Percentiles rank a stretch among this genome's conserved stretches.
These are phyloP conservation scores for Cyrtodaria siliqua DNA, from an alignment of 2,888 invertebrate species.

Conservation along the genomic window DNA sequence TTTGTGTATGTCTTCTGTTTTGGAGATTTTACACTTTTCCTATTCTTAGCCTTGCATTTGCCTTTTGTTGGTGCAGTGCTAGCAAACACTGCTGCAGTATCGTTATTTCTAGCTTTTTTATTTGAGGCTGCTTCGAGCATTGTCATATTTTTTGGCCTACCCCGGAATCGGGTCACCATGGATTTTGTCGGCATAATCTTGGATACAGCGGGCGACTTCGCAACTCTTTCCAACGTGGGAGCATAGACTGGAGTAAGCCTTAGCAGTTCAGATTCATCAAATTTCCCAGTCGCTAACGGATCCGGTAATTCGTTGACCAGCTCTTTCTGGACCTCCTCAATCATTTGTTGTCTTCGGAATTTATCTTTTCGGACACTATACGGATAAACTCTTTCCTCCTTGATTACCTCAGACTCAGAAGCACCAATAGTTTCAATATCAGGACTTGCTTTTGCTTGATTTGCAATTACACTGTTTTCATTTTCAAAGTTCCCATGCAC, in stretches of 20 bases:
- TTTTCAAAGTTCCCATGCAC: neutral
- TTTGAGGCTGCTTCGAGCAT: slow-evolving; percentile 46
- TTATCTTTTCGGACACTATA: neutral
- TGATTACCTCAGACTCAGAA: neutral
- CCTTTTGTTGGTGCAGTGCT: neutral
- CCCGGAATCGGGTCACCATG: slow-evolving; percentile 37
- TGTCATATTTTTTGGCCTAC: slow-evolving; percentile 35
- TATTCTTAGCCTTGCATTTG: slow-evolving; percentile 2
- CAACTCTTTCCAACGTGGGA: neutral
- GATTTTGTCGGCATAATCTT: slow-evolving; percentile 9
- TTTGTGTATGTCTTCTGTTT: neutral
- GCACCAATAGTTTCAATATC: neutral
- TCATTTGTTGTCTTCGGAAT: neutral
- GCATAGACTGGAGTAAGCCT: slow-evolving; percentile 1
- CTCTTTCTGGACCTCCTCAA: neutral
- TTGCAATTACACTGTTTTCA: neutral
- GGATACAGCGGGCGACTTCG: neutral
- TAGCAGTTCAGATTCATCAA: slow-evolving; percentile 56
- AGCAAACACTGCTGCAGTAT: neutral
- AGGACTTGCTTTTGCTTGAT: neutral
- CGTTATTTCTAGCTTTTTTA: slow-evolving; percentile 50
- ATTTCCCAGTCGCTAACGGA: slow-evolving; percentile 48
- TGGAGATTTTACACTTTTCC: neutral
- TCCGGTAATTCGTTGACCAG: slow-evolving; percentile 32
- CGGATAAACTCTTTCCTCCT: neutral